Evolutionary conservation across 2,113 vertebrate species (phyloP), one percentile per base, ranked within the genome.

Genomic region (Prochilodus magdalenae): DNA sequence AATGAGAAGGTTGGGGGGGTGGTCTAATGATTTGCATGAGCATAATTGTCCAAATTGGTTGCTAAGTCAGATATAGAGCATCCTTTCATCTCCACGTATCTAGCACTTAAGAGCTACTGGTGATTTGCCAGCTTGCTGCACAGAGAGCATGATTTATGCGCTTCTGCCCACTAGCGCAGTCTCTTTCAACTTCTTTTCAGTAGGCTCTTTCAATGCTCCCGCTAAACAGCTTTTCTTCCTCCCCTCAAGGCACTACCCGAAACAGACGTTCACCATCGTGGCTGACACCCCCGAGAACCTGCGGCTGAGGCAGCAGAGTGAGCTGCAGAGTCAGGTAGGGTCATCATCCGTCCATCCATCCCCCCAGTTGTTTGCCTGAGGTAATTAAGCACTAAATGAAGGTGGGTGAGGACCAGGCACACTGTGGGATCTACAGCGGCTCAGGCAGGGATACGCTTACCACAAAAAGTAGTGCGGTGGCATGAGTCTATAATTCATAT

Each of bases 281-380:
- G 93, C 96, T 0, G 96, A 96, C 85, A 96, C 96, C 1, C 96
- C 96, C 0, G 95, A 96, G 91, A 96, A 96, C 87, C 93, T 96
- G 86, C 95, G 96, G 1, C 94, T 97, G 36, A 96, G 95, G 91
- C 95, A 96, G 87, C 96, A 97, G 91, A 96, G 95, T 0, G 95
- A 96, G 89, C 94, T 97, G 15, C 96, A 97, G 92, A 97, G 96
- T 90, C 96, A 95, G 94, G 96, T 96, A 90, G 93, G 89, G 36
- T 14, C 16, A 15, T 53, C 30, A 60, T 5, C 36, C 40, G 12
- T 5, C 70, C 29, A 2, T n/a, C n/a, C n/a, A n/a, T n/a, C n/a
- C n/a, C n/a, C n/a, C n/a, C n/a, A n/a, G n/a, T n/a, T n/a, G n/a
- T n/a, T n/a, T n/a, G n/a, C n/a, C n/a, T n/a, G n/a, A n/a, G n/a